Conservation (phyloP, 2,797 vertebrate genomes). For the Pangasius larnaudii region DNA sequence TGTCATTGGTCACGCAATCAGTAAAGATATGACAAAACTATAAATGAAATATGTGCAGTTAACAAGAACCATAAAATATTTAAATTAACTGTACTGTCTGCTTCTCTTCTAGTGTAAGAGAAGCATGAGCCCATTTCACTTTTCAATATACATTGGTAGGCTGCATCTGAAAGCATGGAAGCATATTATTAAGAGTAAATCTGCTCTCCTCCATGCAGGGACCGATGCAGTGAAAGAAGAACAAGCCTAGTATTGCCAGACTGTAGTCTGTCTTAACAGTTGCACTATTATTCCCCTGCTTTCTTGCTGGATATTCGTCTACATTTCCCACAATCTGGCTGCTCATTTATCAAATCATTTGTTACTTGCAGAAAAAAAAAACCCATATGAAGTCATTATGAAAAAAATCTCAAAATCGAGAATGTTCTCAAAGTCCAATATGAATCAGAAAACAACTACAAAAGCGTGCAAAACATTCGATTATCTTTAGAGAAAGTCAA, state of each 20-base stretch:
- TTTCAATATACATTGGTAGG: not conserved
- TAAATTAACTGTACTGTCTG: not conserved
- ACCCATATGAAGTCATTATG: not conserved
- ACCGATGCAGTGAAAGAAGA: not conserved
- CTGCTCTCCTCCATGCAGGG: not conserved
- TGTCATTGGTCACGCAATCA: not conserved
- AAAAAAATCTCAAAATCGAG: not conserved
- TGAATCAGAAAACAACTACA: not conserved
- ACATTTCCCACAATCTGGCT: not conserved
- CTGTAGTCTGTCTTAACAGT: not conserved
- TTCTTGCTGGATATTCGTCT: not conserved
- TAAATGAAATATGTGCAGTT: not conserved
- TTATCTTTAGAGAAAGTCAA: not conserved
- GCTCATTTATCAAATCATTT: not conserved
- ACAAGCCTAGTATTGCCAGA: not conserved
- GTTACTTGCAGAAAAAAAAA: not conserved
- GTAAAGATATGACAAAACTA: not conserved
- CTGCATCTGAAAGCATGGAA: not conserved
- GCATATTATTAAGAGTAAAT: not conserved
- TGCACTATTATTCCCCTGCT: not conserved
- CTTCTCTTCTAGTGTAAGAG: not conserved
- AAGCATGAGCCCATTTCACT: not conserved
- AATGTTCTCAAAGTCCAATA: not conserved
- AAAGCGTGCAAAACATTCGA: not conserved
- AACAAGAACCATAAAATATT: not conserved